These are phyloP conservation scores for Anoplius nigerrimus DNA, from an alignment of 2,888 invertebrate species.

Conservation along the genomic window DNA sequence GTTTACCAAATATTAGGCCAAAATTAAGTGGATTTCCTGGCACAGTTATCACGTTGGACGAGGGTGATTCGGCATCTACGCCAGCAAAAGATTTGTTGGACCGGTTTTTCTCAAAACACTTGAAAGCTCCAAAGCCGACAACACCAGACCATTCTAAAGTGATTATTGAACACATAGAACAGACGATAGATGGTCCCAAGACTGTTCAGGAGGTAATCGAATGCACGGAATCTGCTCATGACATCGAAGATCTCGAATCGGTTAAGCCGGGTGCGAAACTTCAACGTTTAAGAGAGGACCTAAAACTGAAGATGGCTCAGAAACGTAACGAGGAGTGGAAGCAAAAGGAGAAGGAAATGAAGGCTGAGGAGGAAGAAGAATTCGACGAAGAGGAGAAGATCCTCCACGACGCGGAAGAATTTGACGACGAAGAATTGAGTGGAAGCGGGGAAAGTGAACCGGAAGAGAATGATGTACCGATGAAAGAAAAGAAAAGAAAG, in stretches of 20 bases:
- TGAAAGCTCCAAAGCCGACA: conserved; percentile 77
- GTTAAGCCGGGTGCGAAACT: conserved; percentile 84
- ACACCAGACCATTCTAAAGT: conserved; percentile 71
- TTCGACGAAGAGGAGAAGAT: conserved; percentile 52
- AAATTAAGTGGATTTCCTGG: conserved; percentile 77
- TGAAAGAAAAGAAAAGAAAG: conserved; percentile 57
- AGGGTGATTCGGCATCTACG: conserved; percentile 74
- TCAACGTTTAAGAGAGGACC: conserved; percentile 82
- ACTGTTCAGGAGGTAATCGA: conserved; percentile 44
- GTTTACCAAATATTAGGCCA: conserved; percentile 68
- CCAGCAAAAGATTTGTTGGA: conserved; percentile 83
- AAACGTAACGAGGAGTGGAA: conserved; percentile 84
- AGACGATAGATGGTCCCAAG: conserved; percentile 49
- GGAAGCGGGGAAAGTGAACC: conserved; percentile 60
- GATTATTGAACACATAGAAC: conserved; percentile 52
- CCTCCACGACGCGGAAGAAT: conserved; percentile 43
- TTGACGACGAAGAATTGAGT: conserved; percentile 62
- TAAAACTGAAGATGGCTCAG: conserved; percentile 83
- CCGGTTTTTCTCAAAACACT: conserved; percentile 82
- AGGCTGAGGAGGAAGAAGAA: conserved; percentile 71
- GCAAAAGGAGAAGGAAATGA: conserved; percentile 77
- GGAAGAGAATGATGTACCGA: conserved; percentile 70
- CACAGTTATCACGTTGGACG: conserved; percentile 80
- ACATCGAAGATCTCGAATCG: conserved; percentile 61
- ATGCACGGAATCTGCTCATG: conserved; percentile 47